phyloP scores from a whole-genome alignment of 2,888 invertebrate genomes.

The Platycheirus albimanus region DNA sequence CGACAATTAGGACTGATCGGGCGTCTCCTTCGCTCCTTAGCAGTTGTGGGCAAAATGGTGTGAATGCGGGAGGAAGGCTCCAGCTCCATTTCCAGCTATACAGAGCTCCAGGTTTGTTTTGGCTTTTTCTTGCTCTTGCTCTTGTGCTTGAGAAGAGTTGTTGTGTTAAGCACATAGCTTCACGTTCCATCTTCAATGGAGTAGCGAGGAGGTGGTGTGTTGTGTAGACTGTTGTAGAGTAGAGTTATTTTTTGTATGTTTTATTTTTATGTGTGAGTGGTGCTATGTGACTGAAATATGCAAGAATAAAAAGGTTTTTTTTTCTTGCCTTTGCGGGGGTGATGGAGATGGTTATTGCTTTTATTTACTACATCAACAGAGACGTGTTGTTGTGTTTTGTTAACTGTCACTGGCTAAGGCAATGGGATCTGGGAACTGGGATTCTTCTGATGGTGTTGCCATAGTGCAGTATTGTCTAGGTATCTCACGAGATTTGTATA shows the following conservation, averaged over 20 bases:
- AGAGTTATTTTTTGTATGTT: conserved; percentile 52
- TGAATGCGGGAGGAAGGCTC: conserved; percentile 81
- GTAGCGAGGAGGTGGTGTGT: conserved; percentile 31
- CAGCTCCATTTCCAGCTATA: no score
- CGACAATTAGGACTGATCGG: conserved; percentile 73
- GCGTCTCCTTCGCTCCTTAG: conserved; percentile 70
- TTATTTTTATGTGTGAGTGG: conserved; percentile 74
- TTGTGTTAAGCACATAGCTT: conserved; percentile 71
- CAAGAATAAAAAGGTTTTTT: conserved; percentile 69
- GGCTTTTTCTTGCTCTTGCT: conserved; percentile 76
- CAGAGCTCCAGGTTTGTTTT: conserved; percentile 81
- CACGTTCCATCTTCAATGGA: conserved; percentile 64
- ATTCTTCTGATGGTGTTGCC: conserved; percentile 59
- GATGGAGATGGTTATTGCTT: conserved; percentile 45
- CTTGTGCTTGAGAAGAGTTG: conserved; percentile 26
- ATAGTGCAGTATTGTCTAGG: no score
- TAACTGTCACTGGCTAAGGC: conserved; percentile 36
- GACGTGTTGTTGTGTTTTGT: conserved; percentile 30
- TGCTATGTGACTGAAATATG: conserved; percentile 82
- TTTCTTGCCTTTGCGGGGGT: conserved; percentile 47
- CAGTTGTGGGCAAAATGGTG: conserved; percentile 44
- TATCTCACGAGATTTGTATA: no score
- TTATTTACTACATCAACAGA: conserved; percentile 62
- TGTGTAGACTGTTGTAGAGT: neutral
- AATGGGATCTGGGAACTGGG: neutral